Base-by-base conservation (phyloP, 2,888 invertebrate species). In the Zaprionus lineosus region DNA sequence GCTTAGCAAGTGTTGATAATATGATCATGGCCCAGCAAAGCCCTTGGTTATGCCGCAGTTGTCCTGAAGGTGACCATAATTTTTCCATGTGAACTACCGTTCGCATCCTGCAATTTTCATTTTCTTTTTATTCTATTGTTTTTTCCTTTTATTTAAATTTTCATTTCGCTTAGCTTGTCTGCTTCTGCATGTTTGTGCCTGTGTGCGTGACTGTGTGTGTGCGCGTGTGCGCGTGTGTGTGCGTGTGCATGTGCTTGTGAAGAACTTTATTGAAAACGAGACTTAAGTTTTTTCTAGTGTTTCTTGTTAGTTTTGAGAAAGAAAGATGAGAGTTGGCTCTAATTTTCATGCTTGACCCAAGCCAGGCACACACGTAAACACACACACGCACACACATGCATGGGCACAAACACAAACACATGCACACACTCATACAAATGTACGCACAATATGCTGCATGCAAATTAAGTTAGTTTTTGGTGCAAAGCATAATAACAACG, bases 401-500 rank as follows among this genome's bases (percentile, higher is more conserved):
- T 33, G 41, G 12, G 33, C 2, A 24, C 34, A 59, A 43, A 53
- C 19, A 28, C 19, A 53, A 31, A 57, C 41, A 44, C 24, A 31
- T 18, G 24, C 33, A 31, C 11, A 33, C 29, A 40, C 29, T 16
- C 50, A 48, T 47, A 36, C 55, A 46, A 9, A 19, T 36, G 34
- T 15, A 57, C 69, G 55, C 72, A 72, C 75, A 72, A 71, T 64
- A 64, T 61, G 63, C 63, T 52, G 53, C 72, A 79, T 76, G 68
- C 74, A 79, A 79, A 79, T 79, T 74, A 79, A 79, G 78, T 79
- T 83, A 72, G 79, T 83, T 79, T 79, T 76, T 68, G 74, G 68
- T 64, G 68, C 63, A 64, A 46, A 60, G 60, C 62, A 73, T 60
- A 70, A 62, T 66, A 77, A 82, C 75, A 78, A 75, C 67, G n/a